Evolutionary conservation across 2,888 invertebrate genomes (phyloP).

Genomic region (Hemaris fuciformis): DNA sequence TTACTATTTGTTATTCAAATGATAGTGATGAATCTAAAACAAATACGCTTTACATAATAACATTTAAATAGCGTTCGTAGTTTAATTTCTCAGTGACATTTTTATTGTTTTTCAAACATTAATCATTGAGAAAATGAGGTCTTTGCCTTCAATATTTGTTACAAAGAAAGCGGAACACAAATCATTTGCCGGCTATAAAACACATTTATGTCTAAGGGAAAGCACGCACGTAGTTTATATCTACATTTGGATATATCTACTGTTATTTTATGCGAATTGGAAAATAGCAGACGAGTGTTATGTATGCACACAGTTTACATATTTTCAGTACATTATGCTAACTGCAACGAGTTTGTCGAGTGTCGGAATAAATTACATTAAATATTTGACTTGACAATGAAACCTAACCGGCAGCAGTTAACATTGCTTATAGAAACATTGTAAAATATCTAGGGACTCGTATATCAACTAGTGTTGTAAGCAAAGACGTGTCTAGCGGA

Average conservation of each 20-base stretch:
- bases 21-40: background rate
- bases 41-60: background rate
- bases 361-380: conserved; percentile 56
- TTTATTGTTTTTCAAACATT: background rate
- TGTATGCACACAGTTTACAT: conserved; percentile 33
- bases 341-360: conserved; percentile 35
- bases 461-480: conserved; percentile 48
- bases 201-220: background rate
- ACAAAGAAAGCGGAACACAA: conserved; percentile 3
- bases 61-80: background rate
- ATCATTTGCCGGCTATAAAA: background rate
- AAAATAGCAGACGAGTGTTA: conserved; percentile 41
- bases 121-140: background rate
- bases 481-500: conserved; percentile 45
- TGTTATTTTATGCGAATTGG: conserved; percentile 40
- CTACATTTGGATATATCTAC: conserved; percentile 14
- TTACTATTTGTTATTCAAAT: background rate
- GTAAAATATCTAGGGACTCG: conserved; percentile 45
- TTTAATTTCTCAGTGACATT: background rate
- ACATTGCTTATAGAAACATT: conserved; percentile 27
- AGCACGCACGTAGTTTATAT: background rate
- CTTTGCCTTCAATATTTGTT: background rate
- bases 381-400: conserved; percentile 51
- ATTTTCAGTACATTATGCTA: conserved; percentile 31
- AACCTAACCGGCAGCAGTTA: conserved; percentile 33